Conservation (phyloP, 2,797 vertebrate genomes). For the Acipenser oxyrinchus region DNA sequence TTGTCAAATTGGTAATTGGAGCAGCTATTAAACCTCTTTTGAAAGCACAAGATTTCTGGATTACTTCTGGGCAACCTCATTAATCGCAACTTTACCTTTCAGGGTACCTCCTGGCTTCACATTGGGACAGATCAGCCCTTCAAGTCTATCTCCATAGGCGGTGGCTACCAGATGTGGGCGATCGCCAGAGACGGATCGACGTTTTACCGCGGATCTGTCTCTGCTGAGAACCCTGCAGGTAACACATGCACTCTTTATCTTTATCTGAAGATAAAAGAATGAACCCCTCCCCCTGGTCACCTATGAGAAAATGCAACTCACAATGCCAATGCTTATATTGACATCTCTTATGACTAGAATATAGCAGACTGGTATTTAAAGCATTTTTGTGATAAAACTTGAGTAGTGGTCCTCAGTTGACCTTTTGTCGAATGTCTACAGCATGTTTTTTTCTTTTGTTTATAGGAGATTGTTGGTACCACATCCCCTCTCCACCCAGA, state of each 20-base stretch:
- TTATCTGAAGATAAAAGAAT: neutral
- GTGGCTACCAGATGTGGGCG: constrained; percentile 85
- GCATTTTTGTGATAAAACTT: too few relatives aligned
- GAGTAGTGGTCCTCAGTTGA: neutral
- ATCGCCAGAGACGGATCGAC: constrained; percentile 84
- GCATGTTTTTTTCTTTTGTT: neutral
- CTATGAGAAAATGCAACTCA: too few relatives aligned
- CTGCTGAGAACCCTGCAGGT: constrained; percentile 76
- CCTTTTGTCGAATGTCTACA: neutral
- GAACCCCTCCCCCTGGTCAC: neutral
- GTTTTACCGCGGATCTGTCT: constrained; percentile 88
- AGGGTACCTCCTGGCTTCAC: constrained; percentile 94
- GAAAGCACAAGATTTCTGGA: neutral
- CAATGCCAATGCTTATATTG: too few relatives aligned
- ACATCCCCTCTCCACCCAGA: constrained; percentile 82
- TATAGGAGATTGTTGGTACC: constrained; percentile 87
- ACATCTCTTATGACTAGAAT: neutral
- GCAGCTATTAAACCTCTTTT: too few relatives aligned
- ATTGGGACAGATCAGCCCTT: constrained; percentile 94
- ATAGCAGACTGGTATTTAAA: too few relatives aligned
- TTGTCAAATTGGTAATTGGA: too few relatives aligned
- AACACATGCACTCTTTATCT: constrained; percentile 14
- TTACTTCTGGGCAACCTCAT: neutral
- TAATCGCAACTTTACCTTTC: neutral
- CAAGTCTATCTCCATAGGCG: constrained; percentile 81